These are phyloP conservation scores for Apostichopus californicus DNA, from an alignment of 35 echinoderm and acorn worm species.

Conservation along the genomic window DNA sequence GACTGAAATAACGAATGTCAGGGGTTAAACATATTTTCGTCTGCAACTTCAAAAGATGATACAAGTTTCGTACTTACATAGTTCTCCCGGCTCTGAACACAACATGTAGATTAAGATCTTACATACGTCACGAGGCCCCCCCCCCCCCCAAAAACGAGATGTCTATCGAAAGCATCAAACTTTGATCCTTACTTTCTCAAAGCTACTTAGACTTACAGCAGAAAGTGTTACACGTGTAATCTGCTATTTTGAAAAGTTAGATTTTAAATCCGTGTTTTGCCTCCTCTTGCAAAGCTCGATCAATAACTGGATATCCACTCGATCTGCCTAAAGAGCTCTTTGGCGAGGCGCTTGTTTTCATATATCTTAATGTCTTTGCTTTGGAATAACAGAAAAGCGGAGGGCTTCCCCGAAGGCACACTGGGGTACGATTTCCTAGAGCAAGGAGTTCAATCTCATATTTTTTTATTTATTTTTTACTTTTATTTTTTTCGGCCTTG, in stretches of 20 bases:
- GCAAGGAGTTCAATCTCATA: background rate
- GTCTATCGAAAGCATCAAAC: too few relatives aligned
- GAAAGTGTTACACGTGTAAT: background rate
- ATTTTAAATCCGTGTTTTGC: background rate
- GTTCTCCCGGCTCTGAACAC: too few relatives aligned
- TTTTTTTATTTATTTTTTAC: background rate
- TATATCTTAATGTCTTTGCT: background rate
- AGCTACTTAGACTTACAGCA: background rate
- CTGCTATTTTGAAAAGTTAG: background rate
- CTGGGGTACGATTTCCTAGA: constrained; percentile 9
- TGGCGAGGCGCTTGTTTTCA: constrained; percentile 14
- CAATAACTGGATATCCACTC: constrained; percentile 46
- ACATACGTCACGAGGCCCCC: too few relatives aligned
- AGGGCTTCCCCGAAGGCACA: constrained; percentile 33
- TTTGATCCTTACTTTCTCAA: too few relatives aligned
- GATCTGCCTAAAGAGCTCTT: constrained; percentile 23
- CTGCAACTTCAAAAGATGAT: too few relatives aligned
- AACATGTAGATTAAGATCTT: too few relatives aligned
- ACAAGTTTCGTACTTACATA: too few relatives aligned
- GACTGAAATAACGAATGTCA: too few relatives aligned
- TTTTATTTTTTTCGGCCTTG: background rate
- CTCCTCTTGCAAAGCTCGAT: background rate
- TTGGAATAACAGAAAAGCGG: background rate
- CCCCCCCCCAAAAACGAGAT: too few relatives aligned
- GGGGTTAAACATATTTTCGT: too few relatives aligned